These are phyloP conservation scores for Drosophila virilis DNA, from an alignment of 1,140 invertebrate species.

Conservation along the genomic window DNA sequence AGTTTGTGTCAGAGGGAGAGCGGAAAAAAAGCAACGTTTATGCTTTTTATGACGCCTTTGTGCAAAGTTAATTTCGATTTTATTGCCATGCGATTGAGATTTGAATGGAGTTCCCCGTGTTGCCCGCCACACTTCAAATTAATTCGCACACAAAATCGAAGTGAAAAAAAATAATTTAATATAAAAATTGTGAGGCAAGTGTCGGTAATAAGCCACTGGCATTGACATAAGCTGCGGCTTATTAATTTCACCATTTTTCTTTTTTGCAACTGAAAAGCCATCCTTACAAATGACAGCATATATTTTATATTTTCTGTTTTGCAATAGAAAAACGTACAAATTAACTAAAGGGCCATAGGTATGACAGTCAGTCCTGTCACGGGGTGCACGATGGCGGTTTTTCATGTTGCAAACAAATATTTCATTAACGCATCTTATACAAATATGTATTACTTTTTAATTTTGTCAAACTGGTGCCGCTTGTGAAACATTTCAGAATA, in stretches of 20 bases:
- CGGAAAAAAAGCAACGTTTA: slow-evolving; percentile 38
- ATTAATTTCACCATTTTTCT: slow-evolving; percentile 70
- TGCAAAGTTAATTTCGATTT: slow-evolving; percentile 81
- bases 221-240: slow-evolving; percentile 70
- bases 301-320: slow-evolving; percentile 12
- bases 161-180: slow-evolving; percentile 1
- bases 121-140: slow-evolving; percentile 50
- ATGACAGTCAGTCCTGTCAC: neutral
- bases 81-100: slow-evolving; percentile 80
- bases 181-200: slow-evolving; percentile 28
- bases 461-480: no score
- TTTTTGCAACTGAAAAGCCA: slow-evolving; percentile 39
- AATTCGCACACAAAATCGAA: slow-evolving; percentile 36
- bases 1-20: slow-evolving; percentile 67
- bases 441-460: no score
- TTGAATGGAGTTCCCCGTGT: slow-evolving; percentile 62
- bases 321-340: slow-evolving; percentile 22
- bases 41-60: slow-evolving; percentile 75
- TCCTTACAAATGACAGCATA: slow-evolving; percentile 44
- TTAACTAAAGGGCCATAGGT: neutral
- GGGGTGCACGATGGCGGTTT: neutral
- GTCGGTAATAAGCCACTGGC: slow-evolving; percentile 69
- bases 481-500: no score
- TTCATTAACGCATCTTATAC: no score
- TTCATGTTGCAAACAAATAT: no score